phyloP scores from a whole-genome alignment of 2,797 vertebrate species.

The Gymnothorax javanicus region DNA sequence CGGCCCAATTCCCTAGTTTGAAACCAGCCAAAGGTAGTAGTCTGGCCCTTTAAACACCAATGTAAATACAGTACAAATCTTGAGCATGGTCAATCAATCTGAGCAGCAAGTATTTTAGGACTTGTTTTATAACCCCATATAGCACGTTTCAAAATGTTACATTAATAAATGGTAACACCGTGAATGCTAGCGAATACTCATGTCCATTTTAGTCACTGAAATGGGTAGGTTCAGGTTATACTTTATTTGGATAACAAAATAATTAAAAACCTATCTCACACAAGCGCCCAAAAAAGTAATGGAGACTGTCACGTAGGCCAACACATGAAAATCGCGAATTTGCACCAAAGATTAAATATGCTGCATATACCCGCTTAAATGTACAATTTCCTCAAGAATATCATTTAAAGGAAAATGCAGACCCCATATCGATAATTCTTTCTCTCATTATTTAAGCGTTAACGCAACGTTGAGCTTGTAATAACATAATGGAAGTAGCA shows the following conservation, averaged over 20 bases:
- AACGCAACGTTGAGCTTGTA: not conserved
- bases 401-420: not conserved
- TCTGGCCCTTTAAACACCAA: not conserved
- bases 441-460: not conserved
- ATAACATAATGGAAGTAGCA: not conserved
- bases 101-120: not conserved
- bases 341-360: not conserved
- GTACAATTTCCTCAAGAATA: not conserved
- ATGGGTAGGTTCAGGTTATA: not conserved
- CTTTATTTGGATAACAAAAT: not conserved
- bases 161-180: not conserved
- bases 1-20: not conserved
- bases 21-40: not conserved
- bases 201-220: not conserved
- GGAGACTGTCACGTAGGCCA: not conserved
- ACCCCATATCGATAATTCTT: not conserved
- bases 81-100: not conserved
- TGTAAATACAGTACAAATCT: not conserved
- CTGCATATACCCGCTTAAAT: not conserved
- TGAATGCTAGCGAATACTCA: not conserved
- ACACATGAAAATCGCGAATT: not conserved
- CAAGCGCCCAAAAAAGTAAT: not conserved
- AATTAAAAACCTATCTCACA: not conserved
- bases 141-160: not conserved
- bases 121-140: not conserved